Evolutionary conservation across 2,797 vertebrate species (phyloP).

Genomic region (Mus spretus): DNA sequence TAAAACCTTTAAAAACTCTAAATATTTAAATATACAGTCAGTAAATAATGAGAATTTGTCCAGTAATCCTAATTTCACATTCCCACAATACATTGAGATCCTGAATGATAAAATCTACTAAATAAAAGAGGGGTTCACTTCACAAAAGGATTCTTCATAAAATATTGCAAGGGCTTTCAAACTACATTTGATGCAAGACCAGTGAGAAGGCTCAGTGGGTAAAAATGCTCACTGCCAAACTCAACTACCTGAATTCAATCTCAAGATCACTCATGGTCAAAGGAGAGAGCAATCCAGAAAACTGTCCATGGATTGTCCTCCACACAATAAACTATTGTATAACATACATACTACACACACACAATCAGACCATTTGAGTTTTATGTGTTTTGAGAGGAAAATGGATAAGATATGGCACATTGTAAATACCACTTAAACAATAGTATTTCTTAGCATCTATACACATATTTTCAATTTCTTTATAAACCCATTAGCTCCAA

Average conservation of each 20-base stretch:
- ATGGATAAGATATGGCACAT: not conserved
- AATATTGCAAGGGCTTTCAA: constrained; percentile 31
- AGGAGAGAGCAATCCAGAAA: not conserved
- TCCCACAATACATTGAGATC: constrained; percentile 47
- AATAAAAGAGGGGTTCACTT: constrained; percentile 31
- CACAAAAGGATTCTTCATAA: constrained; percentile 61
- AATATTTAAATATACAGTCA: constrained; percentile 57
- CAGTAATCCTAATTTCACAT: constrained; percentile 33
- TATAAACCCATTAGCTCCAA: constrained; percentile 45
- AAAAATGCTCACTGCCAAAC: not conserved
- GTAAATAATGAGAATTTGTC: constrained; percentile 33
- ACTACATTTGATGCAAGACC: constrained; percentile 14
- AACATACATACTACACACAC: not conserved
- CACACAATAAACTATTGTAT: not conserved
- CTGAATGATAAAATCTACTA: constrained; percentile 37
- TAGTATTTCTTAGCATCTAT: constrained; percentile 16
- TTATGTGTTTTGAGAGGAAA: constrained; percentile 52
- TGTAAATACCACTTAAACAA: constrained; percentile 48
- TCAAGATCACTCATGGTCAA: not conserved
- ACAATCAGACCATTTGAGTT: constrained; percentile 53
- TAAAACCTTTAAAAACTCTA: not conserved
- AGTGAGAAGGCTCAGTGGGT: not conserved
- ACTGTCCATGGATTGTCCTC: not conserved
- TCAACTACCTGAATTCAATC: not conserved
- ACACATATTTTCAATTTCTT: constrained; percentile 63